Evolutionary conservation across 2,888 invertebrate species (phyloP), one percentile per base, ranked within the genome.

Genomic region (Hipparchia semele): DNA sequence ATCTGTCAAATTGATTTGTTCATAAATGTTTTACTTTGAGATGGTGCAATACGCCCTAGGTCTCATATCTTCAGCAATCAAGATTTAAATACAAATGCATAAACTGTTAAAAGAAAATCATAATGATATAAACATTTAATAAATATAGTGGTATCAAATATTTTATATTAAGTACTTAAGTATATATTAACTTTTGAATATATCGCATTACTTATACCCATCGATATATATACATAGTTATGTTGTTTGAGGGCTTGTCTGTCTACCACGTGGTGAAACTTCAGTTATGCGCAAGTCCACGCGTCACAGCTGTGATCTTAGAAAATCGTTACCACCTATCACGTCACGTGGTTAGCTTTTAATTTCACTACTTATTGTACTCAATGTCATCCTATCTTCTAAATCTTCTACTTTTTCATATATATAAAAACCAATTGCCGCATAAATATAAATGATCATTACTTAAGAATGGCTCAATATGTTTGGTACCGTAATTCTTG

Each of bases 271-370:
- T 93, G 93, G 89, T 80, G 78, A 68, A 12, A n/a, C 54, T 72
- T 60, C 56, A 61, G 74, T 77, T 85, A 58, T 90, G 92, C 93
- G 93, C 93, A 93, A 84, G 92, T 86, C 86, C 79, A 81, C 81
- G 76, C 73, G 83, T 82, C 87, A 88, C 92, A 93, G 93, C 92
- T 92, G 93, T 84, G 86, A 83, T 85, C 83, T 83, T 80, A 83
- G 90, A 93, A 93, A 94, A 94, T 93, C 92, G 92, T 93, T 93
- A 92, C 86, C 83, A 79, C 58, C 70, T 69, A 70, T 53, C 70
- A 46, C 74, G 65, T 83, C 87, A 89, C 87, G 85, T 89, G 87
- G 81, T 76, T 61, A 62, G 51, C 60, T 62, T 76, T 74, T 23
- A 56, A 66, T 60, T 73, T 74, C 74, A 72, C 72, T 59, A 53